These are phyloP conservation scores for Apomyelois bistriatella DNA, from an alignment of 2,888 invertebrate genomes.

Conservation along the genomic window DNA sequence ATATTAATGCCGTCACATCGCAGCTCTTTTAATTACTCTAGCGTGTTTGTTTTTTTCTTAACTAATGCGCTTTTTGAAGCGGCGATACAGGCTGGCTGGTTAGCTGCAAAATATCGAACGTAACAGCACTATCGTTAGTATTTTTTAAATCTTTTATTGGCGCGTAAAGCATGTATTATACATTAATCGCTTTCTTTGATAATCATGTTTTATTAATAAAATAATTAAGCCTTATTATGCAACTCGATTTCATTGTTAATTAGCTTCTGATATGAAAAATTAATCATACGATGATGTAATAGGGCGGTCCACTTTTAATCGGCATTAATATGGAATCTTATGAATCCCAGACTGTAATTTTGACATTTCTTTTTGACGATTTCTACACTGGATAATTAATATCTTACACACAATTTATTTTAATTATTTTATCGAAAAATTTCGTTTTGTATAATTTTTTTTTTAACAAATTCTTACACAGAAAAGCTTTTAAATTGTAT, in stretches of 20 bases:
- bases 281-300: not conserved
- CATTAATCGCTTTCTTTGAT: not conserved
- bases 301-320: not conserved
- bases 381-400: not conserved
- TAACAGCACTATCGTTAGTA: not conserved
- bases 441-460: too few relatives aligned
- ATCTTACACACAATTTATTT: too few relatives aligned
- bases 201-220: not conserved
- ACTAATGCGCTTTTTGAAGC: not conserved
- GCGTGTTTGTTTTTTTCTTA: slow-evolving; percentile 4
- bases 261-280: not conserved
- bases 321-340: slow-evolving; percentile 11
- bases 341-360: not conserved
- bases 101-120: not conserved
- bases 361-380: not conserved
- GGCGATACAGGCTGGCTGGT: not conserved
- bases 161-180: not conserved
- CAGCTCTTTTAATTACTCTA: not conserved
- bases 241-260: not conserved
- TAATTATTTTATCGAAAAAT: too few relatives aligned
- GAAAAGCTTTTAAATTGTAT: too few relatives aligned
- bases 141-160: not conserved
- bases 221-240: not conserved
- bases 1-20: slow-evolving; percentile 47
- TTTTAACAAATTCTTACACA: too few relatives aligned